phyloP scores from a whole-genome alignment of 2,888 invertebrate species.

The Stomorhina lunata region DNA sequence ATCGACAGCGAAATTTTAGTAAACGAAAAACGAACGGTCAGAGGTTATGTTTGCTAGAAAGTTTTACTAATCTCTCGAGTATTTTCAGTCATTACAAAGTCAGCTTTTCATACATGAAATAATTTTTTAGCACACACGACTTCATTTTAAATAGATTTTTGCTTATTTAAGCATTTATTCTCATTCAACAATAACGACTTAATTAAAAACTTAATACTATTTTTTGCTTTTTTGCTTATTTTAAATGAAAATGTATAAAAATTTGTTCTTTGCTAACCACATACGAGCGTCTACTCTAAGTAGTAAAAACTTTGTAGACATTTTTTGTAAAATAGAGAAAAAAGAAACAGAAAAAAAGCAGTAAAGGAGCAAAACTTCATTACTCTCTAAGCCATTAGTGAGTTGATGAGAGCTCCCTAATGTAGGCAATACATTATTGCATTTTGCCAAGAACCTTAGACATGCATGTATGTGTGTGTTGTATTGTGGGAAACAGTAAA shows the following conservation, averaged over 20 bases:
- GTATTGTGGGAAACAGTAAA: too few species aligned
- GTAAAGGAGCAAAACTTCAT: neutral
- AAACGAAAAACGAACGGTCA: neutral
- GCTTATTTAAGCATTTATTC: slow-evolving; percentile 63
- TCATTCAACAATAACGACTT: slow-evolving; percentile 60
- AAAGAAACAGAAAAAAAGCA: neutral
- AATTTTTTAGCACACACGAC: slow-evolving; percentile 8
- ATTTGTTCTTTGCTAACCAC: slow-evolving; percentile 9
- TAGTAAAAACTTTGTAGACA: slow-evolving; percentile 62
- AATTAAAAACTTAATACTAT: slow-evolving; percentile 56
- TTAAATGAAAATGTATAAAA: neutral
- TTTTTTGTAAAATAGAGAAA: slow-evolving; percentile 10
- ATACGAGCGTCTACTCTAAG: slow-evolving; percentile 9
- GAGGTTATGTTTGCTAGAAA: too few species aligned
- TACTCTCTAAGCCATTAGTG: slow-evolving; percentile 13
- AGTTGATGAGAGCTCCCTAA: slow-evolving; percentile 45
- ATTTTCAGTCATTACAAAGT: slow-evolving; percentile 7
- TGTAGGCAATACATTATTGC: slow-evolving; percentile 49
- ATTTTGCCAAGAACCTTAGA: slow-evolving; percentile 21
- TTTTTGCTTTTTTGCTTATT: neutral
- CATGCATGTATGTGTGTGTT: slow-evolving; percentile 17
- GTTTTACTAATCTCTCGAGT: too few species aligned
- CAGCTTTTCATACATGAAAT: neutral
- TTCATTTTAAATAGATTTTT: slow-evolving; percentile 53
- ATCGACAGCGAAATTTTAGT: slow-evolving; percentile 44